A percentile compares a stretch with the other conserved stretches of the same genome.
phyloP scores from a whole-genome alignment of 2,888 invertebrate genomes.

The Helobdella robusta region DNA sequence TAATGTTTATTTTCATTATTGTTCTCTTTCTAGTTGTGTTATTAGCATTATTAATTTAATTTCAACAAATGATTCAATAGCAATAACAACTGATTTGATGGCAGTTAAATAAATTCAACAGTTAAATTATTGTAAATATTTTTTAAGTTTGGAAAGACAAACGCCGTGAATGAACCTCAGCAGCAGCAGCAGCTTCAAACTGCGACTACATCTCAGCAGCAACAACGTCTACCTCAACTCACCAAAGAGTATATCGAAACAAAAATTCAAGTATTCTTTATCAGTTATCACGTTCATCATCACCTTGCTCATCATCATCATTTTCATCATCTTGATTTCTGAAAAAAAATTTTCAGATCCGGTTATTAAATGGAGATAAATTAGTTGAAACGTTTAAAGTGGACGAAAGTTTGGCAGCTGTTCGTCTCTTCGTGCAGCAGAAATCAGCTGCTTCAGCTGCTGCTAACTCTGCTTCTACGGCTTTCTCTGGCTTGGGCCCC shows the following conservation, averaged over 20 bases:
- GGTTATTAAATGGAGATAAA: slow-evolving; percentile 65
- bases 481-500: slow-evolving; percentile 44
- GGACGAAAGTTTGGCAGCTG: slow-evolving; percentile 80
- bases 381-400: slow-evolving; percentile 69
- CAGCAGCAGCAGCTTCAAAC: no score
- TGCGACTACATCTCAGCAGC: neutral
- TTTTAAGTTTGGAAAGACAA: no score
- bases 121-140: no score
- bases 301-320: neutral
- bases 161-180: no score
- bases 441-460: slow-evolving; percentile 62
- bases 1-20: no score
- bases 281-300: neutral
- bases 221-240: neutral
- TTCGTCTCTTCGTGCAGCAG: slow-evolving; percentile 75
- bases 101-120: no score
- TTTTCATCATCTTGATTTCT: neutral
- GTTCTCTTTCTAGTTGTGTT: no score
- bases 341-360: slow-evolving; percentile 57
- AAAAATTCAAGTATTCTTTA: neutral
- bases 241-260: neutral
- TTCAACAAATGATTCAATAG: no score
- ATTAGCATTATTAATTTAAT: no score
- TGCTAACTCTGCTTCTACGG: neutral
- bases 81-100: no score